These are phyloP conservation scores for Cheilosia vernalis DNA, from an alignment of 2,888 invertebrate genomes.

Conservation along the genomic window DNA sequence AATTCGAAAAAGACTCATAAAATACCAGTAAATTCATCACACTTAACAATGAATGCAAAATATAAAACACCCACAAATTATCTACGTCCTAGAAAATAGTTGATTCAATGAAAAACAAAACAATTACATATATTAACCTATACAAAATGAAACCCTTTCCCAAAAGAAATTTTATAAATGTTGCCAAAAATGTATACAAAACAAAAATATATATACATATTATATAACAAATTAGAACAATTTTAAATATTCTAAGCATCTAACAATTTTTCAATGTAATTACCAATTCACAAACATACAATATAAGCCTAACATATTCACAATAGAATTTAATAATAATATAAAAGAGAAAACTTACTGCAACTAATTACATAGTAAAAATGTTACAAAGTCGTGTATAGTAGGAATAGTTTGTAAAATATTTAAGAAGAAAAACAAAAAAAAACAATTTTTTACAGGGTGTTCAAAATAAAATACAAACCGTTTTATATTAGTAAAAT, in stretches of 20 bases:
- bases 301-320: slow-evolving; percentile 31
- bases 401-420: slow-evolving; percentile 49
- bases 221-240: slow-evolving; percentile 13
- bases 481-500: slow-evolving; percentile 69
- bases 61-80: slow-evolving; percentile 4
- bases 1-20: neutral
- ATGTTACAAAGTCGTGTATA: slow-evolving; percentile 46
- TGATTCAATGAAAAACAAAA: neutral
- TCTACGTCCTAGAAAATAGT: slow-evolving; percentile 45
- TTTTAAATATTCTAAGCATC: slow-evolving; percentile 40
- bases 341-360: slow-evolving; percentile 27
- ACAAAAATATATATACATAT: neutral
- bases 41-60: neutral
- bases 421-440: slow-evolving; percentile 17
- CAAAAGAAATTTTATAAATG: slow-evolving; percentile 58
- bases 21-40: neutral
- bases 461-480: slow-evolving; percentile 56
- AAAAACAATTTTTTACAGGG: slow-evolving; percentile 69
- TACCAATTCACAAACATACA: slow-evolving; percentile 16
- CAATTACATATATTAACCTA: neutral
- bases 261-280: slow-evolving; percentile 44
- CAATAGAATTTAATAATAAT: slow-evolving; percentile 37
- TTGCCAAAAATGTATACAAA: slow-evolving; percentile 55
- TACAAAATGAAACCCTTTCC: neutral
- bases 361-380: slow-evolving; percentile 53